phyloP scores from a whole-genome alignment of 2,888 invertebrate species.

The Morpho achilles region DNA sequence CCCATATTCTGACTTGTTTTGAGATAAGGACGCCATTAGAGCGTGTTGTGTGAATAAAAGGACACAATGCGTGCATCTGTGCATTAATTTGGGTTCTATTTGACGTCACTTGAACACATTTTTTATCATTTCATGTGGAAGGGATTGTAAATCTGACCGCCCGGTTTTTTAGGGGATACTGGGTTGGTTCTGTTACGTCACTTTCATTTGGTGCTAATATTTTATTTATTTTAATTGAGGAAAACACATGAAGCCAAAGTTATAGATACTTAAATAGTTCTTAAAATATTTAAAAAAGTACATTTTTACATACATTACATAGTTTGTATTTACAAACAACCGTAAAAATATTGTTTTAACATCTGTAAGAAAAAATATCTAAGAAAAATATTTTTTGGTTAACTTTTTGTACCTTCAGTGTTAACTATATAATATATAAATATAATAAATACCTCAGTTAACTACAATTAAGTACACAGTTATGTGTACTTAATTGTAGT shows the following conservation, averaged over 20 bases:
- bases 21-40: constrained; percentile 16
- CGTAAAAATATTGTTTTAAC: neutral
- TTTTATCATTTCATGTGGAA: constrained; percentile 48
- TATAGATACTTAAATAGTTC: no score
- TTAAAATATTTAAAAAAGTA: neutral
- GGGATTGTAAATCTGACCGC: constrained; percentile 40
- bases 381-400: no score
- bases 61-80: constrained; percentile 37
- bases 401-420: no score
- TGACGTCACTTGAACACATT: constrained; percentile 30
- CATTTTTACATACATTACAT: neutral
- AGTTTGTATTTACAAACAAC: neutral
- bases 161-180: constrained; percentile 11
- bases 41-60: constrained; percentile 11
- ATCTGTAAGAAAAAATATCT: neutral
- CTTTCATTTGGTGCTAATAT: neutral
- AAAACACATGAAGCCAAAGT: neutral
- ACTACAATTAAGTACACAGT: no score
- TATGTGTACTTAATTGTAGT: no score
- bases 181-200: constrained; percentile 4
- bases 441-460: no score
- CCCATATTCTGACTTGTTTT: constrained; percentile 18
- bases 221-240: neutral
- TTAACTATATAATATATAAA: no score
- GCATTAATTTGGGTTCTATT: constrained; percentile 44